Conservation (phyloP, 2,888 invertebrate species). For the Gerosis bhagava region DNA sequence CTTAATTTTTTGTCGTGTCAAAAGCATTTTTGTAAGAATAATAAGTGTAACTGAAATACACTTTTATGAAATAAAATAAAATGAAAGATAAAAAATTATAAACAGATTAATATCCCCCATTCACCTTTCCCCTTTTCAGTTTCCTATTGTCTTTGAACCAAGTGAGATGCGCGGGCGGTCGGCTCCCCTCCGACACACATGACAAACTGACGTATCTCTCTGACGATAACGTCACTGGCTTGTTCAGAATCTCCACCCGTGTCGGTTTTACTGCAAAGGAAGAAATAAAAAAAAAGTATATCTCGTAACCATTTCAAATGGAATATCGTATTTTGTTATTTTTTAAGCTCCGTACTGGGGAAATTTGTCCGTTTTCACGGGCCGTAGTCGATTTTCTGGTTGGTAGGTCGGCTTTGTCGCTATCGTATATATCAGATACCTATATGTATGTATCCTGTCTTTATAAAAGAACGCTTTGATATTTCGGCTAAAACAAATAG, state of each 20-base stretch:
- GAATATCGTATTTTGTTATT: slow-evolving; percentile 15
- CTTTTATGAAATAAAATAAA: too few relatives aligned
- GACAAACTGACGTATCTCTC: slow-evolving; percentile 90
- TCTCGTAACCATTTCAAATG: slow-evolving; percentile 21
- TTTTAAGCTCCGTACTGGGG: slow-evolving; percentile 5
- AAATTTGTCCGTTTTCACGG: slow-evolving; percentile 15
- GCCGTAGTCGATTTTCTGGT: slow-evolving; percentile 15
- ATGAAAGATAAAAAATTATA: too few relatives aligned
- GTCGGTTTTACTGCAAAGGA: slow-evolving; percentile 90
- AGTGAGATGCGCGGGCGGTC: slow-evolving; percentile 91
- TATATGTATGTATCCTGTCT: too few relatives aligned
- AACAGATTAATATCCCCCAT: too few relatives aligned
- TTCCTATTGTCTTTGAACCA: slow-evolving; percentile 93
- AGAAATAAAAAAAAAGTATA: slow-evolving; percentile 30
- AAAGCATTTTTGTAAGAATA: too few relatives aligned
- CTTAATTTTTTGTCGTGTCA: too few relatives aligned
- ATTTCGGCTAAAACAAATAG: slow-evolving; percentile 1
- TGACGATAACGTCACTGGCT: slow-evolving; percentile 90
- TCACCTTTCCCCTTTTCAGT: slow-evolving; percentile 89
- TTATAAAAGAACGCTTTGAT: slow-evolving; percentile 17
- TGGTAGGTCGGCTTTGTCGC: slow-evolving; percentile 15
- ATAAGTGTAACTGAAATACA: too few relatives aligned
- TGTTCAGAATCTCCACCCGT: slow-evolving; percentile 88
- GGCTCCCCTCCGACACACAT: slow-evolving; percentile 92
- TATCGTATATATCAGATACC: slow-evolving; percentile 10